A percentile compares a stretch with the other conserved stretches of the same genome.
phyloP scores from a whole-genome alignment of 2,113 vertebrate genomes.

The Anseranas semipalmata region DNA sequence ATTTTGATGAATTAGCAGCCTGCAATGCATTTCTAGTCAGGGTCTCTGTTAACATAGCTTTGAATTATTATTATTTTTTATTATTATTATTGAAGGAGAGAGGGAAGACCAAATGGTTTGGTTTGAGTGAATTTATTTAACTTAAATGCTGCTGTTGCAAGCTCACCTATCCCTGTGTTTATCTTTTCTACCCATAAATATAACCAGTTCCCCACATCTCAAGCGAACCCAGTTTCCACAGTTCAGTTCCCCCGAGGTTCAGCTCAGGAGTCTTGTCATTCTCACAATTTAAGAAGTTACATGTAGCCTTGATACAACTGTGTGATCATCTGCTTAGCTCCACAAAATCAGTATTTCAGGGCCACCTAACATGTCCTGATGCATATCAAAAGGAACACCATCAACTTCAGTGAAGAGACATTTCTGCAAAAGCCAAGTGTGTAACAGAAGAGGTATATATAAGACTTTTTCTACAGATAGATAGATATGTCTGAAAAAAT shows the following conservation, averaged over 20 bases:
- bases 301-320: background rate
- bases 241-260: constrained; percentile 8
- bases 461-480: background rate
- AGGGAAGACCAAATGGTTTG: background rate
- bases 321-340: background rate
- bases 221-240: constrained; percentile 38
- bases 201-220: background rate
- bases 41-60: background rate
- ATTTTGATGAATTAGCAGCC: background rate
- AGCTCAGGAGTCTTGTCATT: background rate
- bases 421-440: background rate
- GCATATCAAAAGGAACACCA: background rate
- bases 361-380: background rate
- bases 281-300: background rate
- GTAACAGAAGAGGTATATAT: background rate
- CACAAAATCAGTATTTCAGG: background rate
- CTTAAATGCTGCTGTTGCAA: background rate
- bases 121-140: constrained; percentile 39
- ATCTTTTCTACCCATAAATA: constrained; percentile 16
- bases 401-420: background rate
- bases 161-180: background rate
- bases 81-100: background rate
- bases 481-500: background rate
- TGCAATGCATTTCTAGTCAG: background rate
- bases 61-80: background rate